Evolutionary conservation across 2,113 vertebrate species (phyloP).

Genomic region (Pampusana beccarii): DNA sequence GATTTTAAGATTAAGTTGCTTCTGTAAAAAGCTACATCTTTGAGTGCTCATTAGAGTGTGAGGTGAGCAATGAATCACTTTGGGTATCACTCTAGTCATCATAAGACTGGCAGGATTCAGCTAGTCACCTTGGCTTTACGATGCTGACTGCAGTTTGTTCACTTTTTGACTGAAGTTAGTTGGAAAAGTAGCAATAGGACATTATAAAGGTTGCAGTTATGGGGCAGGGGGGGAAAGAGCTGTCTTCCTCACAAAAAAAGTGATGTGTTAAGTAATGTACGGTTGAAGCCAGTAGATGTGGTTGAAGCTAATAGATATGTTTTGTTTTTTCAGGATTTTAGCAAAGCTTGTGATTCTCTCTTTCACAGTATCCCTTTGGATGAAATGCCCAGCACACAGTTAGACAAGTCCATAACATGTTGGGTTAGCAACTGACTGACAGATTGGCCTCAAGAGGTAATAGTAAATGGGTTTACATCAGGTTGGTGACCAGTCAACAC

Average conservation of each 20-base stretch:
- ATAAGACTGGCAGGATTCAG: not conserved
- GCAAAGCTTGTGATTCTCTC: too few relatives aligned
- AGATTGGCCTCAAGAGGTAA: too few relatives aligned
- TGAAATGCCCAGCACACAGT: too few relatives aligned
- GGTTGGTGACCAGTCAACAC: too few relatives aligned
- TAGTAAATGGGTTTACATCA: too few relatives aligned
- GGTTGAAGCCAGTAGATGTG: too few relatives aligned
- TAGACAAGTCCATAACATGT: too few relatives aligned
- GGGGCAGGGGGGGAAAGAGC: not conserved
- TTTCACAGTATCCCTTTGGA: too few relatives aligned
- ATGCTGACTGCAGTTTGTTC: not conserved
- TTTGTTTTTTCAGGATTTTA: too few relatives aligned
- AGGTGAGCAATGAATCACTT: not conserved
- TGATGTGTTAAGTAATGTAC: not conserved
- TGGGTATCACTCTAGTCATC: not conserved
- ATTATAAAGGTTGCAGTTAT: not conserved
- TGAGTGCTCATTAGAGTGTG: not conserved
- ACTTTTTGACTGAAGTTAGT: not conserved
- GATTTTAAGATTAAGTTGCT: slow-evolving; percentile 35
- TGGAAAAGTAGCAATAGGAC: not conserved
- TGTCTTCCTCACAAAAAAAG: not conserved
- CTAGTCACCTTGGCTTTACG: not conserved
- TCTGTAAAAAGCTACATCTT: slow-evolving; percentile 18
- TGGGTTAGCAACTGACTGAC: too few relatives aligned
- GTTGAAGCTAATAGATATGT: too few relatives aligned